Base-by-base conservation (phyloP, 1,140 invertebrate genomes). In the Lepidurus apus region DNA sequence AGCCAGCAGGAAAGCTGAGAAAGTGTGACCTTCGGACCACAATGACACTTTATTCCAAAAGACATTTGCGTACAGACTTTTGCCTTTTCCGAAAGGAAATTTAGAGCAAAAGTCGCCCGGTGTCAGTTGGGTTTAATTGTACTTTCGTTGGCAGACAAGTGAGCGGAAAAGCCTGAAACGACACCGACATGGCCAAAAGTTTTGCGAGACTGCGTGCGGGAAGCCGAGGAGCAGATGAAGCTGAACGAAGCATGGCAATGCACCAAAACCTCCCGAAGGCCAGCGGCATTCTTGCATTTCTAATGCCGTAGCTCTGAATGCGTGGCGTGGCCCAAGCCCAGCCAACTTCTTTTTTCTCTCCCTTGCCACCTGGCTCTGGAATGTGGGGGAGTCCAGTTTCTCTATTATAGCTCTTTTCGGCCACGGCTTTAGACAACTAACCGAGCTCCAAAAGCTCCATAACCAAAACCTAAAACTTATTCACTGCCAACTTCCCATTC, bases 301-400 rank as follows among this genome's bases (percentile, higher is more conserved):
- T 65, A 65, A 65, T 65, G 53, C 53, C 53, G 53, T n/a, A 65
- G 53, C 53, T 65, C 53, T 65, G 53, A 65, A 65, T 65, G 53
- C 53, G 53, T 65, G 53, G 53, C 53, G 53, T 65, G 53, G 53
- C 53, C 53, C 53, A 65, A 65, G 21, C 53, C 53, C 53, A 65
- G 53, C 53, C 53, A 65, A 65, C 53, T 65, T 65, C 53, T 65
- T 21, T 65, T 13, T 13, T 13, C 53, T 65, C 21, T 21, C 53
- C 53, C 21, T 65, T 65, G 53, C 53, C 53, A 65, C 53, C 53
- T 65, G 53, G 53, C 53, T 65, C 53, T 65, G 53, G 53, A 65
- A 65, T 65, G 53, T 65, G 53, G 53, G 53, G 53, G 53, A 65
- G 53, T 65, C 53, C 53, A 65, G 53, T 65, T 65, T 65, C 53